Percentiles rank a stretch among this genome's conserved stretches.
These are phyloP conservation scores for Silurus lanzhouensis DNA, from an alignment of 2,797 vertebrate species.

Conservation along the genomic window DNA sequence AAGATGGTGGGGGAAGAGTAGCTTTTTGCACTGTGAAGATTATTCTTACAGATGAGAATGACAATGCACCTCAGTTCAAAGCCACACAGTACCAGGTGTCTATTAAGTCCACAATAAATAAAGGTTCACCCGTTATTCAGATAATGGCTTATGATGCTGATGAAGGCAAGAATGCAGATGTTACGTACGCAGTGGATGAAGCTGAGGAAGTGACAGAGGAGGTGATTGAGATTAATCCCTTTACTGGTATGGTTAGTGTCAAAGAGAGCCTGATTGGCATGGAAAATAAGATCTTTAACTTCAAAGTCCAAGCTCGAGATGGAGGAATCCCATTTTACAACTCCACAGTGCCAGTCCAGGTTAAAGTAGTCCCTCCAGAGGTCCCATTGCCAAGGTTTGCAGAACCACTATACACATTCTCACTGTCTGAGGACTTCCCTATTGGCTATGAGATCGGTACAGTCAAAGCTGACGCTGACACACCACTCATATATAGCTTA, in stretches of 20 bases:
- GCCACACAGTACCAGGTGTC: slow-evolving; percentile 88
- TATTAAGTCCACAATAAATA: slow-evolving; percentile 89
- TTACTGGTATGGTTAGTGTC: slow-evolving; percentile 87
- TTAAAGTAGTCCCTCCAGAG: slow-evolving; percentile 89
- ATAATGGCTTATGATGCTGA: slow-evolving; percentile 94
- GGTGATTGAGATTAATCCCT: slow-evolving; percentile 90
- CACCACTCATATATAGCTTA: slow-evolving; percentile 93
- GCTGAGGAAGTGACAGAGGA: slow-evolving; percentile 82
- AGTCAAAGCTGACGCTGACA: slow-evolving; percentile 85
- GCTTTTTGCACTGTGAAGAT: slow-evolving; percentile 96
- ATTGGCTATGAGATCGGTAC: slow-evolving; percentile 89
- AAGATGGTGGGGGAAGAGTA: slow-evolving; percentile 91
- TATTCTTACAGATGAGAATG: slow-evolving; percentile 96
- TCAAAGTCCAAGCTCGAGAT: slow-evolving; percentile 92
- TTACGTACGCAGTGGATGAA: slow-evolving; percentile 90
- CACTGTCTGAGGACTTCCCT: slow-evolving; percentile 88
- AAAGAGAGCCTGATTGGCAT: slow-evolving; percentile 89
- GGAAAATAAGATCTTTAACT: slow-evolving; percentile 92
- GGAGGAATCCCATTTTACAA: slow-evolving; percentile 90
- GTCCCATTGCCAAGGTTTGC: slow-evolving; percentile 91
- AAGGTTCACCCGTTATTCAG: slow-evolving; percentile 89
- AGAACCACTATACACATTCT: slow-evolving; percentile 93
- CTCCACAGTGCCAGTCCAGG: slow-evolving; percentile 85
- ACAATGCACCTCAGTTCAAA: slow-evolving; percentile 92
- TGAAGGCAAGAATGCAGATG: slow-evolving; percentile 94